Percentiles rank a stretch among this genome's conserved stretches.
Conservation (phyloP, 2,888 invertebrate species). For the Chydorus sphaericus region DNA sequence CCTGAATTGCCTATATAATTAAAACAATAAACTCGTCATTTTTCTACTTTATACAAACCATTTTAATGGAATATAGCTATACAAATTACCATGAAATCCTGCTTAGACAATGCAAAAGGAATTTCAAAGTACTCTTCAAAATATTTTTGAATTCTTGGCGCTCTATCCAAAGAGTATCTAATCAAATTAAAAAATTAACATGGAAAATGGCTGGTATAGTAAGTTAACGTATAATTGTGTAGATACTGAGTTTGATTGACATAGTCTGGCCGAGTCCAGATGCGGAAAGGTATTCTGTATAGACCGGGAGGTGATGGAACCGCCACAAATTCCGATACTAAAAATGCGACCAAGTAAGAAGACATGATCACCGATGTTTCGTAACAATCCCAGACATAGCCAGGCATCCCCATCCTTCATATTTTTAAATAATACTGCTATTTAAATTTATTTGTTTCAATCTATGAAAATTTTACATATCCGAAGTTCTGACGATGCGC, state of each 20-base stretch:
- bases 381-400: neutral
- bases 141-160: slow-evolving; percentile 33
- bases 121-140: slow-evolving; percentile 17
- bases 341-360: neutral
- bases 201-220: no score
- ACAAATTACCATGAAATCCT: slow-evolving; percentile 14
- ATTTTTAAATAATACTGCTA: no score
- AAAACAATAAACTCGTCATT: neutral
- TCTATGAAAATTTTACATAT: neutral
- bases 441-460: neutral
- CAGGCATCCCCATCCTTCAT: no score
- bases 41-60: neutral
- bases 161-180: slow-evolving; percentile 37
- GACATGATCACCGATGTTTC: neutral
- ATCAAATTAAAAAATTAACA: no score
- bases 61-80: no score
- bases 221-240: no score
- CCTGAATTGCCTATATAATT: slow-evolving; percentile 12
- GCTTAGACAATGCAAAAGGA: slow-evolving; percentile 17
- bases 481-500: neutral
- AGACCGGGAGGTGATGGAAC: neutral
- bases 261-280: neutral
- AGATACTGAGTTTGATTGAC: neutral
- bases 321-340: neutral
- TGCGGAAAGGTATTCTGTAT: neutral